These are phyloP conservation scores for Philypnodon macrostomus DNA, from an alignment of 2,797 vertebrate species.

Conservation along the genomic window DNA sequence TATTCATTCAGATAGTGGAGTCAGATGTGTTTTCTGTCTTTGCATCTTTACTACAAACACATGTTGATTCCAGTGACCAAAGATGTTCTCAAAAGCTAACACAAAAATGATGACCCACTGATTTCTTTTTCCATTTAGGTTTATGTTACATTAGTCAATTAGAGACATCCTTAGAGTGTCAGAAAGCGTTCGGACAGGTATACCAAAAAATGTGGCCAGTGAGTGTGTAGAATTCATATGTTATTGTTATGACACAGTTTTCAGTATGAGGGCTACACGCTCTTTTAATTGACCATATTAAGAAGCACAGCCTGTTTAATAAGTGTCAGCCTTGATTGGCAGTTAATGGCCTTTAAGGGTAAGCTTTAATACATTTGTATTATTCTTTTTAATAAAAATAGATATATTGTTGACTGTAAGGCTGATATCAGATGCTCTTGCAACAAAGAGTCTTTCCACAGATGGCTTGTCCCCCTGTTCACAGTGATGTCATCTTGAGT, in stretches of 20 bases:
- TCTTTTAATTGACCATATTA: conserved; percentile 49
- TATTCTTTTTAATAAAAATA: conserved; percentile 5
- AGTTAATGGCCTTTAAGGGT: conserved; percentile 1
- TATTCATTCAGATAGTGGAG: conserved; percentile 47
- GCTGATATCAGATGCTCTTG: neutral
- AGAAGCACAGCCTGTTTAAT: conserved; percentile 50
- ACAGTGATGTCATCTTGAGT: conserved; percentile 42
- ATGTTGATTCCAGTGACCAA: too few species aligned
- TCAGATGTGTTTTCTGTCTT: conserved; percentile 40
- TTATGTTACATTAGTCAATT: conserved; percentile 47
- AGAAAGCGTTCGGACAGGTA: too few species aligned
- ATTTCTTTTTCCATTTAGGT: too few species aligned
- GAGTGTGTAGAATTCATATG: too few species aligned
- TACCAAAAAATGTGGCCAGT: too few species aligned
- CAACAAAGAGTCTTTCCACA: conserved; percentile 6
- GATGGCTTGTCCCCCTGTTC: conserved; percentile 13
- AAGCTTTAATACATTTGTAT: conserved; percentile 4
- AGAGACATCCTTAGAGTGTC: conserved; percentile 42
- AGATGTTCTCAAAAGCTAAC: neutral
- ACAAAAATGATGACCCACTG: too few species aligned
- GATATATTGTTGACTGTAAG: conserved; percentile 10
- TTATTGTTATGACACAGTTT: too few species aligned
- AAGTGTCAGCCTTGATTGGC: conserved; percentile 3
- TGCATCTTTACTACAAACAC: conserved; percentile 22
- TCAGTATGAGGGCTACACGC: too few species aligned